phyloP scores from a whole-genome alignment of 2,888 invertebrate genomes.

The Agonopterix alstromeriana region DNA sequence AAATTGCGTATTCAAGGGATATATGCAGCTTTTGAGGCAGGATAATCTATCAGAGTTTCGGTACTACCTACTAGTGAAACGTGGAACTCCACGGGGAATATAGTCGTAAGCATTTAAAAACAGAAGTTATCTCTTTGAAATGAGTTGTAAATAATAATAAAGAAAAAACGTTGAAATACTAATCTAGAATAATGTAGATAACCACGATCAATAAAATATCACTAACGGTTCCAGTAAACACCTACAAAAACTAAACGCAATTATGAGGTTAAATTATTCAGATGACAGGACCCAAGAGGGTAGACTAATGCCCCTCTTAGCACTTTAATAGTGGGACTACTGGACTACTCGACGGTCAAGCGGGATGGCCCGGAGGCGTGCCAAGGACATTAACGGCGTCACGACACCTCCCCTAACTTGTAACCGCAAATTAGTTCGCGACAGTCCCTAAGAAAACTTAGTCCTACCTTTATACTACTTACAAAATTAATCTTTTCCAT shows the following conservation, averaged over 20 bases:
- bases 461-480: slow-evolving; percentile 15
- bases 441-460: slow-evolving; percentile 13
- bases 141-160: no score
- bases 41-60: no score
- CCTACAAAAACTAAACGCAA: slow-evolving; percentile 47
- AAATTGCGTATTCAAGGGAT: no score
- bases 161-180: no score
- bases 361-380: slow-evolving; percentile 58
- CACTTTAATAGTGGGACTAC: slow-evolving; percentile 66
- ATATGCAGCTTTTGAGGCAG: no score
- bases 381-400: slow-evolving; percentile 49
- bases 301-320: slow-evolving; percentile 70
- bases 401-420: slow-evolving; percentile 64
- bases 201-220: no score
- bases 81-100: no score
- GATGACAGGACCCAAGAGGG: slow-evolving; percentile 60
- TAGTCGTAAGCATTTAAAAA: no score
- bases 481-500: slow-evolving; percentile 1
- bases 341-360: slow-evolving; percentile 55
- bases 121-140: no score
- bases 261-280: slow-evolving; percentile 71
- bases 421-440: slow-evolving; percentile 60
- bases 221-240: no score
- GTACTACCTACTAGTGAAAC: no score
- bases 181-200: no score